A percentile compares a stretch with the other conserved stretches of the same genome.
Evolutionary conservation across 1,140 invertebrate species (phyloP).

Genomic region (Leptestheria dahalacensis): DNA sequence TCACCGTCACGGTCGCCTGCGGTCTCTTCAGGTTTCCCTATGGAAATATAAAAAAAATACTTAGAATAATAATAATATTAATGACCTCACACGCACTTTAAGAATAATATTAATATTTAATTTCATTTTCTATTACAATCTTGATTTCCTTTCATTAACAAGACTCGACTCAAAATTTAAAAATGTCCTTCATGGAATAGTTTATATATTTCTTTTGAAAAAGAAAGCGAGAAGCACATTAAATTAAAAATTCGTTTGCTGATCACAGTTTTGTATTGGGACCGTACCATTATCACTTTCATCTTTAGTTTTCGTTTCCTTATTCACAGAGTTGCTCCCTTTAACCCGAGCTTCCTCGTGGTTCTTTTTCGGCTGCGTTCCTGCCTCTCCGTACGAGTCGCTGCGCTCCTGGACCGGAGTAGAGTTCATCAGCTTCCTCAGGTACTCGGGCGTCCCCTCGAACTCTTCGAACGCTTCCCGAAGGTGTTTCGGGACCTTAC

Average conservation of each 20-base stretch:
- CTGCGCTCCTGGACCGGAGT: background rate
- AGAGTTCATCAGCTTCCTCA: background rate
- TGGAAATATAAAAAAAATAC: background rate
- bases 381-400: background rate
- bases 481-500: constrained; percentile 44
- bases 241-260: too few species aligned
- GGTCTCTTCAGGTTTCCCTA: too few species aligned
- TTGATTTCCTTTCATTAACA: too few species aligned
- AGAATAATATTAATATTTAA: too few species aligned
- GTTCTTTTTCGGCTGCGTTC: constrained; percentile 3
- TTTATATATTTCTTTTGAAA: too few species aligned
- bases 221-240: too few species aligned
- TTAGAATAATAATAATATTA: background rate
- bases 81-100: too few species aligned
- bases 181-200: too few species aligned
- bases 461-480: constrained; percentile 29
- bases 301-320: constrained; percentile 11
- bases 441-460: background rate
- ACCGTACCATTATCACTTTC: constrained; percentile 7
- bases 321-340: background rate
- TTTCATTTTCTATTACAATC: too few species aligned
- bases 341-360: too few species aligned
- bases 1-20: constrained; percentile 19
- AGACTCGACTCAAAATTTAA: too few species aligned
- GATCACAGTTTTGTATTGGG: constrained; percentile 2